Evolutionary conservation across 2,888 invertebrate species (phyloP), one percentile per base, ranked within the genome.

Genomic region (Tenodera sinensis): DNA sequence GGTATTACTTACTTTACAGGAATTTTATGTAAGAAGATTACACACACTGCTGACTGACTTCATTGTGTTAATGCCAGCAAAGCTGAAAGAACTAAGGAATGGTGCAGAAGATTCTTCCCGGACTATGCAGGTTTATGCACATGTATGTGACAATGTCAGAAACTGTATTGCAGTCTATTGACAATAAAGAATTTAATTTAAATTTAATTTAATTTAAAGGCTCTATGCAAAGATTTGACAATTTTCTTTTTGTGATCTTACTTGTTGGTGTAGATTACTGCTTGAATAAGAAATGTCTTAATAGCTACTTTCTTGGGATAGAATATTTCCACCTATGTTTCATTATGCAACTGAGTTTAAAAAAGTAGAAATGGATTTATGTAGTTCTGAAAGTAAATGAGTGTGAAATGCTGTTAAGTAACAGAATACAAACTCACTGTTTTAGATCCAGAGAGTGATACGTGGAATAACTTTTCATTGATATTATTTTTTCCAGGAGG

Each of bases 11-110:
- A 42, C 83, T 85, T 91, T 92, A 14, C 92, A 95, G 93, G 97
- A 98, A 93, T 98, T 98, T 93, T 97, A 98, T 92, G 95, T 97
- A 91, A 95, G 97, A 30, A 95, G 97, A 84, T 94, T 98, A 85
- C 99, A 99, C 93, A 95, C 96, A 27, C 94, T 99, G 14, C 94
- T 99, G 88, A 97, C 98, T 0, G 98, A 99, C 93, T 98, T 99
- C 92, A 97, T 99, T 86, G 96, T 97, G 90, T 95, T 97, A 89
- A 97, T 98, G 97, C 98, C 98, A 88, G 95, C 98, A 86, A 98
- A 98, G 95, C 96, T 97, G 0, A 97, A 97, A 91, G 97, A 97
- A 92, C 93, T 98, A 90, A 94, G 97, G 87, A 96, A 96, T 91
- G 95, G 97, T 91, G 98, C 98, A 0, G 98, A 99, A 93, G 99